phyloP scores from a whole-genome alignment of 2,888 invertebrate species.

The Glaucopsyche alexis region DNA sequence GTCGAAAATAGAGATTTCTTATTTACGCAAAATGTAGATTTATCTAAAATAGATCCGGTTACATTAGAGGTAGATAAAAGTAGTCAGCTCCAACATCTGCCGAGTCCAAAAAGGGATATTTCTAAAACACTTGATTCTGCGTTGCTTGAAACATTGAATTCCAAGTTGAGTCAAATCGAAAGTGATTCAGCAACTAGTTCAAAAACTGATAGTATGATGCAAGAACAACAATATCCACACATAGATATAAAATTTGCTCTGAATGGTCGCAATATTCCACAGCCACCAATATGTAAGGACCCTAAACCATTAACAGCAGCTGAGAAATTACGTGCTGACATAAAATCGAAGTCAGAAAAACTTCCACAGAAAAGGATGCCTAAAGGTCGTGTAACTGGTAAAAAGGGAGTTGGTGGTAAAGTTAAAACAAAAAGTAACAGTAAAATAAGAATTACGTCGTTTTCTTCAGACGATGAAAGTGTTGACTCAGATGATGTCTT shows the following conservation, averaged over 20 bases:
- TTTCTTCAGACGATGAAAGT: slow-evolving; percentile 88
- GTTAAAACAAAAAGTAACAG: slow-evolving; percentile 83
- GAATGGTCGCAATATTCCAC: slow-evolving; percentile 69
- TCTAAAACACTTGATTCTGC: slow-evolving; percentile 84
- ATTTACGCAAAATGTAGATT: slow-evolving; percentile 87
- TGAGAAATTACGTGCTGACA: slow-evolving; percentile 74
- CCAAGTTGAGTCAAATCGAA: slow-evolving; percentile 87
- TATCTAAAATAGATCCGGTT: slow-evolving; percentile 86
- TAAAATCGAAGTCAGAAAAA: slow-evolving; percentile 81
- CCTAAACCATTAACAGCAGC: slow-evolving; percentile 69
- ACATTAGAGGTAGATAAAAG: slow-evolving; percentile 86
- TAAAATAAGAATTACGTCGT: slow-evolving; percentile 87
- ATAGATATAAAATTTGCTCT: slow-evolving; percentile 74
- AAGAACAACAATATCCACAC: slow-evolving; percentile 77
- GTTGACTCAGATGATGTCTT: slow-evolving; percentile 88
- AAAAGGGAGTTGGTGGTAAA: slow-evolving; percentile 77
- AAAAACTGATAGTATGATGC: slow-evolving; percentile 83
- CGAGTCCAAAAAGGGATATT: slow-evolving; percentile 86
- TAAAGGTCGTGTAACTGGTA: slow-evolving; percentile 82
- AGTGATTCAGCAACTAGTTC: slow-evolving; percentile 88
- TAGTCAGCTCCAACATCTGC: slow-evolving; percentile 81
- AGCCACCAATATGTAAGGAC: slow-evolving; percentile 67
- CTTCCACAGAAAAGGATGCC: slow-evolving; percentile 81
- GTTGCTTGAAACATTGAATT: slow-evolving; percentile 84
- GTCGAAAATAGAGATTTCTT: slow-evolving; percentile 82